Base-by-base conservation (phyloP, 2,888 invertebrate species). In the Drosophila nr. fundita region DNA sequence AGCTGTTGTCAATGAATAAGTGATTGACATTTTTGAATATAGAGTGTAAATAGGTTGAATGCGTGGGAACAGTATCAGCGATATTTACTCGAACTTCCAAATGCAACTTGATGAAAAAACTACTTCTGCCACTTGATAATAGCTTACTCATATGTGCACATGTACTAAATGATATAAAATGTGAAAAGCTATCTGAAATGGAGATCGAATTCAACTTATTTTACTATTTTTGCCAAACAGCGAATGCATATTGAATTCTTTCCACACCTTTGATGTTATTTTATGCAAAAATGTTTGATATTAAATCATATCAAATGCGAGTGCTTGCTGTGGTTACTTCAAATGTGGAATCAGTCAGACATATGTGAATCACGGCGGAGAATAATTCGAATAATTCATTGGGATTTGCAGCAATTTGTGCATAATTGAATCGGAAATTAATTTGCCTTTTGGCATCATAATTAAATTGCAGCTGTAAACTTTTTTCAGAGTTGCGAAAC, bases 401-500 rank as follows among this genome's bases (percentile, higher is more conserved):
- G 30, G 55, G 36, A 49, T 27, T 66, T 65, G 27, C 68, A 67
- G 40, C 29, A 67, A 32, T 68, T 53, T 68, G 59, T 58, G 74
- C 57, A 59, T 74, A 74, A 73, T 73, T 68, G 58, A 68, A 73
- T 73, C 18, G 42, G 18, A 61, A 61, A 57, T 74, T 36, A 68
- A 60, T 74, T 32, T 27, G 65, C 27, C 24, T 54, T 60, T 67
- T 40, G 13, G 36, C 50, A 24, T 36, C 29, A 53, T 65, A 75
- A 70, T 65, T 70, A 38, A 65, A 69, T 65, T 60, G 49, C 52
- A 30, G 34, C 52, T 53, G 72, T 24, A 63, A 64, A 63, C 27
- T 57, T 61, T 72, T 57, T 36, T 49, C 49, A 48, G 65, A 60
- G 61, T 72, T 63, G 57, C 10, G 36, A 67, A 73, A 49, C 52